These are phyloP conservation scores for Rhyzopertha dominica DNA, from an alignment of 1,140 invertebrate genomes.

Conservation along the genomic window DNA sequence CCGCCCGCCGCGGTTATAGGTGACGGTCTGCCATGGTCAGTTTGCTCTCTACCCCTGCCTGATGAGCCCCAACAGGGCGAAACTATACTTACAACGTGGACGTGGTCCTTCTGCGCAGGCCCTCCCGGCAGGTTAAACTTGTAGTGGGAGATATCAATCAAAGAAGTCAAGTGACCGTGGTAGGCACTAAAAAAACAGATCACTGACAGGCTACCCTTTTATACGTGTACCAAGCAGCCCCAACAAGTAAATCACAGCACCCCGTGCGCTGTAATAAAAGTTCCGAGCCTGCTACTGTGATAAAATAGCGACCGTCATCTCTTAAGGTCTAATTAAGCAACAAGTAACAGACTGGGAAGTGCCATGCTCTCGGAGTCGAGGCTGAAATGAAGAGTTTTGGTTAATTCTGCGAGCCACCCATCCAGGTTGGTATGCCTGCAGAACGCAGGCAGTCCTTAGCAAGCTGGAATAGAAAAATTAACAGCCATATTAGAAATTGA, in stretches of 20 bases:
- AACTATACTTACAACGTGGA: conserved; percentile 81
- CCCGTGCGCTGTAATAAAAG: too few species aligned
- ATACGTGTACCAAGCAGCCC: conserved; percentile 12
- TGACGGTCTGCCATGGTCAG: too few species aligned
- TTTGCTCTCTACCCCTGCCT: too few species aligned
- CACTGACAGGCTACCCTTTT: conserved; percentile 14
- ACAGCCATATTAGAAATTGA: conserved; percentile 40
- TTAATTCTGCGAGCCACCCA: too few species aligned
- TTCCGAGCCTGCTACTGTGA: conserved; percentile 14
- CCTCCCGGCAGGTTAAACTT: conserved; percentile 87
- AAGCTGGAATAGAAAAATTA: conserved; percentile 45
- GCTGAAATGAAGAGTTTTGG: too few species aligned
- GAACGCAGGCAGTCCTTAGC: conserved; percentile 15
- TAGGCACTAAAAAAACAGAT: conserved; percentile 82
- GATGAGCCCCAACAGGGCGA: too few species aligned
- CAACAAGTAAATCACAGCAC: too few species aligned
- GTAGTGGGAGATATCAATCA: conserved; percentile 96
- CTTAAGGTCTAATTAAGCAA: too few species aligned
- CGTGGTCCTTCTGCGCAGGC: conserved; percentile 77
- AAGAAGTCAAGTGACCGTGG: conserved; percentile 92
- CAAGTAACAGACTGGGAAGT: too few species aligned
- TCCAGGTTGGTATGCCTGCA: conserved; percentile 4
- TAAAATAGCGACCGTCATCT: too few species aligned
- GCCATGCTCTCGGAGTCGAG: too few species aligned
- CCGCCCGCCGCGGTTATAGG: too few species aligned